Evolutionary conservation across 2,797 vertebrate genomes (phyloP).

Genomic region (Adrianichthys oophorus): DNA sequence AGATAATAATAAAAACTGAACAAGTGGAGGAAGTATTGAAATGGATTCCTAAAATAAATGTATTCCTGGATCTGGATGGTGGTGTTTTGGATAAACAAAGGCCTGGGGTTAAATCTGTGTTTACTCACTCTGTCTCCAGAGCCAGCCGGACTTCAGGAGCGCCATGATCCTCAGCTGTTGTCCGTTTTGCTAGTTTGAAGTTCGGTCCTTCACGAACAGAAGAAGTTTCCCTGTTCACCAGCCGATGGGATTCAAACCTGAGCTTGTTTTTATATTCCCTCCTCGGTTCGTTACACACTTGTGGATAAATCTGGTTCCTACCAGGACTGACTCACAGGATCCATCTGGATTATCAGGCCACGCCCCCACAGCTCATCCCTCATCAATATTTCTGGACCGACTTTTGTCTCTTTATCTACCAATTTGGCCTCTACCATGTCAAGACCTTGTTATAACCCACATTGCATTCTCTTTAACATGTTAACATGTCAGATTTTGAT

Average conservation of each 20-base stretch:
- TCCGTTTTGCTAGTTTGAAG: background rate
- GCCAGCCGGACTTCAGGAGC: conserved; percentile 79
- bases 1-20: too few species aligned
- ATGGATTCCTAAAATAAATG: too few species aligned
- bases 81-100: too few species aligned
- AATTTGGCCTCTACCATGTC: background rate
- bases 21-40: background rate
- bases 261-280: conserved; percentile 34
- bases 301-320: conserved; percentile 48
- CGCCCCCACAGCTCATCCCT: conserved; percentile 14
- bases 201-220: conserved; percentile 10
- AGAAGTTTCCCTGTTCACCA: background rate
- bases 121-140: conserved; percentile 83
- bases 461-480: background rate
- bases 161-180: conserved; percentile 57
- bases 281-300: conserved; percentile 11
- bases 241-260: background rate
- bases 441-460: background rate
- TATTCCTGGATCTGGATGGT: too few species aligned
- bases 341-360: conserved; percentile 72
- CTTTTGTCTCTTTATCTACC: conserved; percentile 10
- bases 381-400: conserved; percentile 1
- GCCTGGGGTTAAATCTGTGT: background rate
- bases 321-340: conserved; percentile 60
- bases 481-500: background rate